Conservation (phyloP, 2,113 vertebrate genomes). For the Heterocephalus glaber region DNA sequence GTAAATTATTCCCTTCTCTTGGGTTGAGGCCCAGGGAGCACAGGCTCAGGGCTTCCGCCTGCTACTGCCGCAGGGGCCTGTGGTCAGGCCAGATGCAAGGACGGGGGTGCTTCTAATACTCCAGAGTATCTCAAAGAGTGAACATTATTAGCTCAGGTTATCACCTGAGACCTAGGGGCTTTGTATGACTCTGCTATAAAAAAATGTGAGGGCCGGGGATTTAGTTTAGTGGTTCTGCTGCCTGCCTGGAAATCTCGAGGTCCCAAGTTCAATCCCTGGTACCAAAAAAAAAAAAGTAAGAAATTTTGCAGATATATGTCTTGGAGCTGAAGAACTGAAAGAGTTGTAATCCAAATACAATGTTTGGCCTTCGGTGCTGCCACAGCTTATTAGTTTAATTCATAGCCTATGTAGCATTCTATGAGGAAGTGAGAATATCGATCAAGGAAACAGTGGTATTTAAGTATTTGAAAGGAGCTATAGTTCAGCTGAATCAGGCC, state of each 20-base stretch:
- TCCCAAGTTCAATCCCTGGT: no score
- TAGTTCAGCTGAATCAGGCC: background rate
- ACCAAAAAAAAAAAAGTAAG: no score
- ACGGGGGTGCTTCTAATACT: background rate
- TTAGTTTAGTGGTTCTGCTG: no score
- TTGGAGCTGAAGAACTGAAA: background rate
- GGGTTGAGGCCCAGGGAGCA: background rate
- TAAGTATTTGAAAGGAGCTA: background rate
- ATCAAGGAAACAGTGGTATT: background rate
- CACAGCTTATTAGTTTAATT: background rate
- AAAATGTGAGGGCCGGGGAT: no score
- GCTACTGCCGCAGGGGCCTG: background rate
- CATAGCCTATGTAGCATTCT: background rate
- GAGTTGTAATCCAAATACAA: background rate
- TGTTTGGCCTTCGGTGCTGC: background rate
- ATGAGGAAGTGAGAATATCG: background rate
- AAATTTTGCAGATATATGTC: background rate
- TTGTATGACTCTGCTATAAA: background rate
- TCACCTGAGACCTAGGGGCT: background rate
- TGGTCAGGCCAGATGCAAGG: background rate
- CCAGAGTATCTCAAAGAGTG: background rate
- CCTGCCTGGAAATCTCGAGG: no score
- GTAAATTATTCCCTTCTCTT: background rate
- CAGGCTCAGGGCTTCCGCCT: background rate
- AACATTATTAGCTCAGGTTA: background rate